These are phyloP conservation scores for Phoeniculus purpureus DNA, from an alignment of 2,797 vertebrate genomes.

Conservation along the genomic window DNA sequence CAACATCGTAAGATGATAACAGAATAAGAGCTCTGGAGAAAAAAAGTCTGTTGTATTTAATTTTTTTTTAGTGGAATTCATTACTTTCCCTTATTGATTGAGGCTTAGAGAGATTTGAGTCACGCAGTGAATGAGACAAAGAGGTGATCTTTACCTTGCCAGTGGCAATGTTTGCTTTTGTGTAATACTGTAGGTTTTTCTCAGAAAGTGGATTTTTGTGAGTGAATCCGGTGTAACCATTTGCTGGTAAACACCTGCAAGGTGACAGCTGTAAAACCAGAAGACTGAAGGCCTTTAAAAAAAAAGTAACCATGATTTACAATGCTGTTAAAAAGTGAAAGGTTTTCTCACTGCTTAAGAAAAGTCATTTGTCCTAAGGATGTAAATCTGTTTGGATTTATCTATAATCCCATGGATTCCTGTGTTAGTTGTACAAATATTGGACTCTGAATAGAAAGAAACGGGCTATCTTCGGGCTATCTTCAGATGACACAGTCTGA, in stretches of 20 bases:
- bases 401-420: not conserved
- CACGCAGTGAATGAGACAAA: not conserved
- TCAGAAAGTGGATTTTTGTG: constrained; percentile 36
- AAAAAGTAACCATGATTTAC: constrained; percentile 21
- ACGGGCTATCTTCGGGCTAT: too few species aligned
- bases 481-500: not conserved
- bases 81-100: not conserved
- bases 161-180: not conserved
- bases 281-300: not conserved
- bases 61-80: not conserved
- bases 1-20: not conserved
- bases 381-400: constrained; percentile 12
- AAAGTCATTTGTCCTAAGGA: constrained; percentile 9
- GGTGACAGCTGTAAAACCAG: constrained; percentile 37
- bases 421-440: constrained; percentile 23
- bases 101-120: not conserved
- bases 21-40: constrained; percentile 1
- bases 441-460: constrained; percentile 4
- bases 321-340: constrained; percentile 14
- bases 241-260: constrained; percentile 41
- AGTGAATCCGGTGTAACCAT: constrained; percentile 20
- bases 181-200: not conserved
- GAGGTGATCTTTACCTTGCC: not conserved
- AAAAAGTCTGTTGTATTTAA: constrained; percentile 1
- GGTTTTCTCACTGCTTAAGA: constrained; percentile 40